Conservation (phyloP, 2,888 invertebrate species). For the Elysia crispata region DNA sequence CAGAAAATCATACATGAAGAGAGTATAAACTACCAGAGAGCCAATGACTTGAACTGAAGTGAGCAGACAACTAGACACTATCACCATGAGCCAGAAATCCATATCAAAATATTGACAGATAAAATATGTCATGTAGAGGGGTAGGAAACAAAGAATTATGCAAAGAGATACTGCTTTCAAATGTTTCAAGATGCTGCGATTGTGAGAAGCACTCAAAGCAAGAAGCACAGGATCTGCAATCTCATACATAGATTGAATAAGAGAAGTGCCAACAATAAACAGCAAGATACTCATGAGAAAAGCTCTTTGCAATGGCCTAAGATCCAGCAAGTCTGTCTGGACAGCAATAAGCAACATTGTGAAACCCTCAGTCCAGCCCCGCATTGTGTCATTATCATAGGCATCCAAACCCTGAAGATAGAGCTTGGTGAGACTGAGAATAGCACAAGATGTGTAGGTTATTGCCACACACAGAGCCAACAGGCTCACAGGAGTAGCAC, state of each 20-base stretch:
- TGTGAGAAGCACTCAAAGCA: constrained; percentile 78
- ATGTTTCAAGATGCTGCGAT: constrained; percentile 75
- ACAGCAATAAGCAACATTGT: constrained; percentile 80
- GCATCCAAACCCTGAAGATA: constrained; percentile 77
- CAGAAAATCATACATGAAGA: constrained; percentile 79
- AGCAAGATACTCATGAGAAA: constrained; percentile 80
- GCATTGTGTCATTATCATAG: constrained; percentile 71
- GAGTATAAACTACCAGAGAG: constrained; percentile 78
- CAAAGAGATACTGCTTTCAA: constrained; percentile 76
- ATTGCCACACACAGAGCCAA: constrained; percentile 79
- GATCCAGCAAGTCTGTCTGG: constrained; percentile 79
- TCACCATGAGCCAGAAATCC: constrained; percentile 80
- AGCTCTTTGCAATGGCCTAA: constrained; percentile 79
- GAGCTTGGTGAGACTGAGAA: constrained; percentile 77
- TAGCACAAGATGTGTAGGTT: constrained; percentile 78
- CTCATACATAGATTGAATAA: constrained; percentile 81
- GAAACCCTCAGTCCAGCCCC: constrained; percentile 80
- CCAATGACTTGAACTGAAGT: constrained; percentile 78
- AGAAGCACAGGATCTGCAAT: constrained; percentile 80
- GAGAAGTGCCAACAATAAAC: constrained; percentile 80
- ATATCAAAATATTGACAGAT: constrained; percentile 78
- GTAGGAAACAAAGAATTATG: constrained; percentile 77
- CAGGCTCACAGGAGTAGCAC: constrained; percentile 79
- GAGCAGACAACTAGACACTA: constrained; percentile 79
- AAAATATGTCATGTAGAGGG: constrained; percentile 78